Conservation (phyloP, 2,797 vertebrate species). For the Ptychobarbus kaznakovi region DNA sequence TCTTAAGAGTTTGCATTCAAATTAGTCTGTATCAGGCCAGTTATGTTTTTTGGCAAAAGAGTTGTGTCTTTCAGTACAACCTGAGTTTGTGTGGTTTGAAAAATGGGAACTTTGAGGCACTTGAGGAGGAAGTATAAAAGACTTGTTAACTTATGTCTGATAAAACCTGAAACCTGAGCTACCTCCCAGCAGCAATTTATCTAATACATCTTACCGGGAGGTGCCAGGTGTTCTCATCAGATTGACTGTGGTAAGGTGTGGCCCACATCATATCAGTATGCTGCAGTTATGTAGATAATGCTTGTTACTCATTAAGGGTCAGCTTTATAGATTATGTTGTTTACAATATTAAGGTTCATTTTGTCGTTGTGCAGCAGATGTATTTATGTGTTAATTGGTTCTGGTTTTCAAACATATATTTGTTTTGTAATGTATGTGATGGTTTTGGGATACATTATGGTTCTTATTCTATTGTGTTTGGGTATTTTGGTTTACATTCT, state of each 20-base stretch:
- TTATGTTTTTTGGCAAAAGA: not conserved
- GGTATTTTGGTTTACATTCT: not conserved
- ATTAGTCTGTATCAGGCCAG: not conserved
- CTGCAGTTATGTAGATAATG: not conserved
- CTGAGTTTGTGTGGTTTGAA: conserved; percentile 22
- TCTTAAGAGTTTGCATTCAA: too few relatives aligned
- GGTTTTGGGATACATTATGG: not conserved
- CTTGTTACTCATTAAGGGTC: not conserved
- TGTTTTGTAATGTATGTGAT: not conserved
- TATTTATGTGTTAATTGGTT: too few relatives aligned
- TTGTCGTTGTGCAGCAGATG: too few relatives aligned
- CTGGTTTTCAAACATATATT: not conserved
- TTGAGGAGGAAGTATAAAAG: conserved; percentile 65
- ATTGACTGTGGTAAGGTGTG: not conserved
- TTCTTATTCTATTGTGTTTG: not conserved
- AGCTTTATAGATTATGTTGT: too few relatives aligned
- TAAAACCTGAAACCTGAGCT: not conserved
- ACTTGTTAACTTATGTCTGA: not conserved
- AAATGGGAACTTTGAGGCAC: conserved; percentile 46
- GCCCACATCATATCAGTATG: not conserved
- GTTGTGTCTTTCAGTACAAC: not conserved
- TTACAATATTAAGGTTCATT: too few relatives aligned
- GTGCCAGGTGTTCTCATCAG: not conserved
- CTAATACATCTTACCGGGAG: not conserved
- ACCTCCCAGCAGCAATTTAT: conserved; percentile 10